These are phyloP conservation scores for Valencia hispanica DNA, from an alignment of 2,797 vertebrate species.

Conservation along the genomic window DNA sequence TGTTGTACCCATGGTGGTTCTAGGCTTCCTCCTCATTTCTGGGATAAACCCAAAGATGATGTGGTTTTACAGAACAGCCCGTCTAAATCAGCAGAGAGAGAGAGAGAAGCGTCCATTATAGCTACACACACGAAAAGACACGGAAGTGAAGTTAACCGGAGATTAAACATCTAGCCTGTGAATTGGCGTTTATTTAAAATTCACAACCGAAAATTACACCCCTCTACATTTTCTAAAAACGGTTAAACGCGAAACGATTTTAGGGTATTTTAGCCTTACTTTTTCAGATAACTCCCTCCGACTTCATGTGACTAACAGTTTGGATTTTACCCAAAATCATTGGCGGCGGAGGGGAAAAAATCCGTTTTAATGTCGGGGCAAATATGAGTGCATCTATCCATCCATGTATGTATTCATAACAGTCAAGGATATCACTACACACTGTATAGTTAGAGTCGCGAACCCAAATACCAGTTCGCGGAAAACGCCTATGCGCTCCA, in stretches of 20 bases:
- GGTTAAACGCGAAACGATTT: not conserved
- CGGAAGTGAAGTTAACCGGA: not conserved
- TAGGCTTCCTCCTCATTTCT: constrained; percentile 47
- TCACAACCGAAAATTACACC: too few species aligned
- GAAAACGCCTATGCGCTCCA: too few species aligned
- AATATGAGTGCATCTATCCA: not conserved
- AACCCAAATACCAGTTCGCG: too few species aligned
- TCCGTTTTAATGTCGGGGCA: not conserved
- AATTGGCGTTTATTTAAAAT: not conserved
- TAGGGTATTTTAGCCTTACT: not conserved
- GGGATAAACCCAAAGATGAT: not conserved
- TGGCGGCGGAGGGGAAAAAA: not conserved
- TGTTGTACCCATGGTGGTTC: constrained; percentile 44
- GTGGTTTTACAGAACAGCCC: not conserved
- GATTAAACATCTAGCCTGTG: not conserved
- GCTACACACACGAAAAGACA: not conserved
- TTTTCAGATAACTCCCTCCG: not conserved
- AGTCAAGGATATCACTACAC: not conserved
- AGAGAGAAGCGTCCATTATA: not conserved
- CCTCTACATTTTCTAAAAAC: too few species aligned
- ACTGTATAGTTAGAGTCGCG: not conserved
- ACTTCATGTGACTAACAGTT: not conserved
- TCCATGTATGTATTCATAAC: not conserved
- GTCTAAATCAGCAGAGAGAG: not conserved
- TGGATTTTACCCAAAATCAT: not conserved